phyloP scores from a whole-genome alignment of 2,797 vertebrate genomes.

The Cryptoblepharus egeriae region DNA sequence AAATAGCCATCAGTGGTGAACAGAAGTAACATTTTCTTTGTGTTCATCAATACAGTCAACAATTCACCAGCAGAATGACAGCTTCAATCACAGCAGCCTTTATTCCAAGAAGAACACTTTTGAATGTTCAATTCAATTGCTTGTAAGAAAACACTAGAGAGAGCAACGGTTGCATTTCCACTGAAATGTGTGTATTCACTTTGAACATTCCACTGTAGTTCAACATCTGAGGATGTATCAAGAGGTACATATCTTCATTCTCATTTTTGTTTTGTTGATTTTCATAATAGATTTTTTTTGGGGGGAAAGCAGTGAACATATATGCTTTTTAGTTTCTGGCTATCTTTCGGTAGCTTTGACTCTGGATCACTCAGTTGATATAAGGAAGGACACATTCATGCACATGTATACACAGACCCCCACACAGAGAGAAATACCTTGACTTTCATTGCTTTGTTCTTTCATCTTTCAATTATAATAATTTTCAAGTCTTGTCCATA shows the following conservation, averaged over 20 bases:
- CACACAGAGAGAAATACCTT: too few species aligned
- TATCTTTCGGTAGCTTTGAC: neutral
- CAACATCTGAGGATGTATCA: neutral
- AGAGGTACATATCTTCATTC: neutral
- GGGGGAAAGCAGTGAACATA: neutral
- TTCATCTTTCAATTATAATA: too few species aligned
- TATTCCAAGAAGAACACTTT: neutral
- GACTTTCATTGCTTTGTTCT: too few species aligned
- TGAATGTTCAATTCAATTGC: accelerated
- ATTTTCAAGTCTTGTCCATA: too few species aligned
- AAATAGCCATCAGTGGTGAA: neutral
- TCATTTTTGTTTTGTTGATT: neutral
- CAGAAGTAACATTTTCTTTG: neutral
- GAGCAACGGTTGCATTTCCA: accelerated
- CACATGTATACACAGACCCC: too few species aligned
- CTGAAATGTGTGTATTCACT: neutral
- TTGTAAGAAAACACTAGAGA: neutral
- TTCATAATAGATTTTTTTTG: neutral
- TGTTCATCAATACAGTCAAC: neutral
- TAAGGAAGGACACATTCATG: neutral
- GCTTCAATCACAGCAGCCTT: neutral
- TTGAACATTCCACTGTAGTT: neutral
- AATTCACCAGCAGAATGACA: accelerated
- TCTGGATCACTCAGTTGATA: neutral
- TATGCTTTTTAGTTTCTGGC: neutral